Evolutionary conservation across 2,888 invertebrate genomes (phyloP), one percentile per base, ranked within the genome.

Genomic region (Corbicula japonica): DNA sequence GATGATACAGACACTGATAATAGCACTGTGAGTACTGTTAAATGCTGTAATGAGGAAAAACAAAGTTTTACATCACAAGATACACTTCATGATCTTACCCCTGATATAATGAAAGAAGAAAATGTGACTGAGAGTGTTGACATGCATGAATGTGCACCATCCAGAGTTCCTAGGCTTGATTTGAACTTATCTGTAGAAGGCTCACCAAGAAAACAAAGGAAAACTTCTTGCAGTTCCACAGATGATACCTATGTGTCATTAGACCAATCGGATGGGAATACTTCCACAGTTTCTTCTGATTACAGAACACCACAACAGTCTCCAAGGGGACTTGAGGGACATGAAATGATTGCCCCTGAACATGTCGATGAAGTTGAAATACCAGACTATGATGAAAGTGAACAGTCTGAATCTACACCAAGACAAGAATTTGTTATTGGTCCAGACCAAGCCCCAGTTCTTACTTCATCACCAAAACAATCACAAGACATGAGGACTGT

Each of bases 221-320:
- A 50, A 15, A 23, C 65, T 10, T 80, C 79, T 44, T 21, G 38
- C 34, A 80, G 76, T 30, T 83, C 83, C 28, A 56, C 73, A 26
- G 83, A 82, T 76, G 83, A 83, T 32, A 60, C 73, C 5, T 83
- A 76, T 50, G 15, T 74, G n/a, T 83, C 83, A 2, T 41, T 76
- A n/a, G 83, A 80, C 41, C 62, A 69, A 15, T 46, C 70, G 35
- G 83, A 83, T 34, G 28, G 52, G 21, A 76, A 72, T 34, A 76
- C 77, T 48, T 80, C 80, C 21, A 68, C 78, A 8, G 77, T 78
- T 48, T 85, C 87, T 0, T 87, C 87, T 21, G 78, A 81, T 35
- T 88, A 88, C 71, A 82, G 60, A 76, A 90, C 88, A 18, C 81
- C 81, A 52, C 60, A 74, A 38, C 81, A 81, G 50, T 81, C 81